phyloP scores from a whole-genome alignment of 2,797 vertebrate species.

The Anguilla anguilla region DNA sequence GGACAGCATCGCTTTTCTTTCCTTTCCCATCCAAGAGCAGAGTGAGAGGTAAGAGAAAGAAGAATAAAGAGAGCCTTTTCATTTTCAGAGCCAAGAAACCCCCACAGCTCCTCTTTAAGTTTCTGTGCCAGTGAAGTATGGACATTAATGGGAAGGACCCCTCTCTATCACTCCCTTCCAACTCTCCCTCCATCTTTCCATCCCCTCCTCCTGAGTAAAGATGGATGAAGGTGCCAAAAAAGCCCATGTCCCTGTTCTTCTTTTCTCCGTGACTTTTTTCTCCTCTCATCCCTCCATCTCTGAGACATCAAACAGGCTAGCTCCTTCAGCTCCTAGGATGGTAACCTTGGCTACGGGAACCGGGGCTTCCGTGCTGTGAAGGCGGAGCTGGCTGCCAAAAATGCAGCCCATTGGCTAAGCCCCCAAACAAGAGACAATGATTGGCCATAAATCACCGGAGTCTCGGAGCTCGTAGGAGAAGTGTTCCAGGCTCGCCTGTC shows the following conservation, averaged over 20 bases:
- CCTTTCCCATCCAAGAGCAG: neutral
- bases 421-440: neutral
- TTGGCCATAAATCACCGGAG: neutral
- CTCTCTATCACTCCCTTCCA: neutral
- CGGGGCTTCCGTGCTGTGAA: neutral
- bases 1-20: neutral
- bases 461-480: neutral
- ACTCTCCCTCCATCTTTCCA: neutral
- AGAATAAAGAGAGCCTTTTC: neutral
- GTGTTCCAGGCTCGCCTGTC: too few relatives aligned
- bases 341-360: neutral
- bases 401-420: neutral
- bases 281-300: neutral
- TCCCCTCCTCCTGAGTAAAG: neutral
- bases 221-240: neutral
- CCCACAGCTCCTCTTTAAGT: neutral
- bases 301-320: neutral
- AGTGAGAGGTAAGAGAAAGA: neutral
- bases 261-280: neutral
- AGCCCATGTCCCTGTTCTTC: neutral
- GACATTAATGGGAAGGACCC: neutral
- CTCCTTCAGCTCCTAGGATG: neutral
- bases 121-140: neutral
- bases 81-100: neutral
- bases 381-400: neutral